A percentile compares a stretch with the other conserved stretches of the same genome.
Conservation (phyloP, 2,113 vertebrate species). For the Podarcis raffonei region DNA sequence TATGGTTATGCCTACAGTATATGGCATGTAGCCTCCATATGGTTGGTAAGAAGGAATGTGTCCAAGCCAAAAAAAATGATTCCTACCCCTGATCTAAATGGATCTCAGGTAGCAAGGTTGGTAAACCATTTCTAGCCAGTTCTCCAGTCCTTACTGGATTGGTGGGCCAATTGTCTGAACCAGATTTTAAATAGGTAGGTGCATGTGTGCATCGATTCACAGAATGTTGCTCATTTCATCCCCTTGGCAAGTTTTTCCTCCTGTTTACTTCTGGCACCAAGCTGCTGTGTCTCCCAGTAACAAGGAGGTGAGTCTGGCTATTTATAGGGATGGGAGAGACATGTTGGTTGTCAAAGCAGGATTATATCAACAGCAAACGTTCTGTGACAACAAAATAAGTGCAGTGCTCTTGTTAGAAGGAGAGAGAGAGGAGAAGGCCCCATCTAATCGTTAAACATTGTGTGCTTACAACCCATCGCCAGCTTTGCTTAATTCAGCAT, state of each 20-base stretch:
- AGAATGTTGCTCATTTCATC: neutral
- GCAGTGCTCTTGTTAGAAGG: slow-evolving; percentile 27
- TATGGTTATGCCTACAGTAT: too few relatives aligned
- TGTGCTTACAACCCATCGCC: slow-evolving; percentile 36
- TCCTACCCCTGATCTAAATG: neutral
- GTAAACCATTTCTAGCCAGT: neutral
- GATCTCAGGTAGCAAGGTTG: neutral
- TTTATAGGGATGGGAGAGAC: neutral
- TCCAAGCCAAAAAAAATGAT: neutral
- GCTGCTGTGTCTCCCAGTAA: slow-evolving; percentile 12
- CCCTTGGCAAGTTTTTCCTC: neutral
- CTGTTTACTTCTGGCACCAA: neutral
- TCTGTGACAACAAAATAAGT: slow-evolving; percentile 6
- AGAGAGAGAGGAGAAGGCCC: slow-evolving; percentile 9
- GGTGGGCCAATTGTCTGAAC: neutral
- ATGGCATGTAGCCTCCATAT: too few relatives aligned
- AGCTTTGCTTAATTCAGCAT: slow-evolving; percentile 53
- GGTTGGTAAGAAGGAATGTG: neutral
- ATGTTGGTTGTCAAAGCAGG: slow-evolving; percentile 15
- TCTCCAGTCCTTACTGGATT: neutral
- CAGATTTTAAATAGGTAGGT: neutral
- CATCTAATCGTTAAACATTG: slow-evolving; percentile 43
- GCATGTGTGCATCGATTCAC: neutral
- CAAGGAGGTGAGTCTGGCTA: neutral
- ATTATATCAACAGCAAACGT: neutral